Evolutionary conservation across 2,113 vertebrate species (phyloP), one percentile per base, ranked within the genome.

Genomic region (Alexandromys fortis): DNA sequence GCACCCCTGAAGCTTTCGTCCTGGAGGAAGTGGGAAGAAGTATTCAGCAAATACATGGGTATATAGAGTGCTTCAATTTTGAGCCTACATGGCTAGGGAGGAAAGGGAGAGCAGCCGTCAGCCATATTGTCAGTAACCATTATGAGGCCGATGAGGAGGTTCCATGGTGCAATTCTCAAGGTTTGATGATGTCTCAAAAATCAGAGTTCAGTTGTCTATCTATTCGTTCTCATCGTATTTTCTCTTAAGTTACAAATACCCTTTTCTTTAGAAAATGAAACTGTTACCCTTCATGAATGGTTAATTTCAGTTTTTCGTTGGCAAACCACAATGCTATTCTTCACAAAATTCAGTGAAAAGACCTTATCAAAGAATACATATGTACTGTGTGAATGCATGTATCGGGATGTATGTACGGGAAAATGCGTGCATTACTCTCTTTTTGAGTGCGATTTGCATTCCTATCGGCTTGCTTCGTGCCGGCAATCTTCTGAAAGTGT

Each of bases 211-310:
- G 21, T 94, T 91, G 5, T 75, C 63, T 89, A 13, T 79, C 55
- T 94, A 7, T 63, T 17, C 17, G 61, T 87, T 91, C 61, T 92
- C 78, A 65, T 70, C 35, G 19, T 61, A 77, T 38, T 91, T 76
- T 61, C 63, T 83, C 35, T 58, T 70, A 7, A 89, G 92, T 86
- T 96, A 33, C 19, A 94, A 96, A 78, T 89, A 9, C 5, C 78
- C 26, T 75, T 92, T 90, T 82, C 52, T 79, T 17, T 33, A n/a
- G 82, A 85, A 97, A 96, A 76, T 70, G n/a, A 89, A 90, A 91
- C 45, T 0, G 9, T 21, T 86, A 83, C 61, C 52, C 24, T 88
- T 94, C 28, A 73, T n/a, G 30, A 95, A 73, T 86, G 89, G 58
- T 89, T 90, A 52, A 81, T 86, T 94, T 92, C 67, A 19, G 61